Percentiles rank a stretch among this genome's conserved stretches.
Evolutionary conservation across 2,113 vertebrate genomes (phyloP).

Genomic region (Xiphorhynchus elegans): DNA sequence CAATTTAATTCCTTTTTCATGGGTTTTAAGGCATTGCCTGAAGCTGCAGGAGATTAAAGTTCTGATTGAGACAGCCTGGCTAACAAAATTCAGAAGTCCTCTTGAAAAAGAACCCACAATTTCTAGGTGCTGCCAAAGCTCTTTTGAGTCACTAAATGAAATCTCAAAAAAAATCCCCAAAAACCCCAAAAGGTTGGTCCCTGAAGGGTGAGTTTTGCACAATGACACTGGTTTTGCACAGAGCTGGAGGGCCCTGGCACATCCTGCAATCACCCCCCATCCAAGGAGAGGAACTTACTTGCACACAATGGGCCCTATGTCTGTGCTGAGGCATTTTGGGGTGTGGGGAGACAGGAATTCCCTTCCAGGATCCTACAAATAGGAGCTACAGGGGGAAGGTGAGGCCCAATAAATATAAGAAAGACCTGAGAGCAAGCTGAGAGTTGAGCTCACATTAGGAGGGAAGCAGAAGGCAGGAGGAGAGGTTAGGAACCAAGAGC

Average conservation of each 20-base stretch:
- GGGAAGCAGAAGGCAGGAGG: conserved; percentile 83
- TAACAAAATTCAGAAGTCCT: neutral
- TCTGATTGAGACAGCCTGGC: neutral
- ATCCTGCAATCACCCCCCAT: neutral
- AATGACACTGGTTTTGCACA: neutral
- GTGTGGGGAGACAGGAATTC: conserved; percentile 20
- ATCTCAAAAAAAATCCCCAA: neutral
- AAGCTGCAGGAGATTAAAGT: neutral
- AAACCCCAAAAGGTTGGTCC: neutral
- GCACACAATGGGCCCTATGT: neutral
- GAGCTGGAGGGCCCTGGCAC: neutral
- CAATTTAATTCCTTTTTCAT: neutral
- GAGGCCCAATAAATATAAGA: conserved; percentile 45
- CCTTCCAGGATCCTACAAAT: conserved; percentile 17
- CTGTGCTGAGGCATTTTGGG: neutral
- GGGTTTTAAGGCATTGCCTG: neutral
- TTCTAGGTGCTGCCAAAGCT: neutral
- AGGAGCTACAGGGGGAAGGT: conserved; percentile 46
- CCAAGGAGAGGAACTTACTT: conserved; percentile 41
- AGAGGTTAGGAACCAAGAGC: conserved; percentile 82
- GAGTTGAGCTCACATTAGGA: conserved; percentile 80
- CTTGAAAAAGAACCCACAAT: neutral
- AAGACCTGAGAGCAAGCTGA: conserved; percentile 73
- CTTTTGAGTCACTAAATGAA: neutral
- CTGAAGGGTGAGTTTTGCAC: neutral